phyloP scores from a whole-genome alignment of 2,797 vertebrate genomes.

The Amazonetta brasiliensis region DNA sequence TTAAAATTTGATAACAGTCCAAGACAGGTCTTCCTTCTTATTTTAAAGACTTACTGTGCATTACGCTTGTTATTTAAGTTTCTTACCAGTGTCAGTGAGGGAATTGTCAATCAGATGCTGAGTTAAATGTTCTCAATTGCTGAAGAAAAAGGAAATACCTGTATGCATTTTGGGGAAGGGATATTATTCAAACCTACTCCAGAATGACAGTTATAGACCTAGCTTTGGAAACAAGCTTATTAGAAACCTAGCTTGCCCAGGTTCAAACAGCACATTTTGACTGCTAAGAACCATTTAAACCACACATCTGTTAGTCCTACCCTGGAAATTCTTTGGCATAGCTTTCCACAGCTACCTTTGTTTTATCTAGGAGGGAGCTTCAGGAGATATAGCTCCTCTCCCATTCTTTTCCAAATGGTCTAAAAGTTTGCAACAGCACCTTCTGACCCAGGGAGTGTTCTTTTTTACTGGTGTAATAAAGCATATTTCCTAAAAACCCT shows the following conservation, averaged over 20 bases:
- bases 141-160: neutral
- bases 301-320: accelerated
- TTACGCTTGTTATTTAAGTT: neutral
- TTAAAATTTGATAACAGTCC: neutral
- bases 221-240: neutral
- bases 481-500: neutral
- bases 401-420: neutral
- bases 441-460: neutral
- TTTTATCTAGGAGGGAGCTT: neutral
- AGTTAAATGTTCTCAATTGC: neutral
- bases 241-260: neutral
- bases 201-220: neutral
- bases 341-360: neutral
- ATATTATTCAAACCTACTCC: neutral
- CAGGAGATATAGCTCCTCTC: neutral
- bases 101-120: neutral
- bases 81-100: neutral
- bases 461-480: neutral
- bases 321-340: neutral
- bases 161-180: neutral
- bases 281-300: neutral
- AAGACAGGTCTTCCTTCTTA: neutral
- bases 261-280: accelerated
- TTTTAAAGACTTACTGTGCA: neutral
- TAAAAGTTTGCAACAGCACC: neutral